Evolutionary conservation across 2,113 vertebrate species (phyloP), one percentile per base, ranked within the genome.

Genomic region (Anthoscopus minutus): DNA sequence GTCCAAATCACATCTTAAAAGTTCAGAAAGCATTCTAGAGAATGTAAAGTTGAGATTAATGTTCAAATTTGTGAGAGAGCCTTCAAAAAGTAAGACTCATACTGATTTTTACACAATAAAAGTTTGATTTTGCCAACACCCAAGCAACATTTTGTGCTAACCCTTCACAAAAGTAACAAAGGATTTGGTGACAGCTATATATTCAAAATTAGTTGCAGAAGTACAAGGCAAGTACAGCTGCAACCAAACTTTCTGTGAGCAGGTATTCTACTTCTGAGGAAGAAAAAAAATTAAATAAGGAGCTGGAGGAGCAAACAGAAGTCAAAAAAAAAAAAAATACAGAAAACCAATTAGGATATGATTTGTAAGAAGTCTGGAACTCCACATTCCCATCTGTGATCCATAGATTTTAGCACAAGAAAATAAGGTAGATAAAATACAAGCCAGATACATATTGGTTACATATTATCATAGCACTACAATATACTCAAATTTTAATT

Each of bases 341-440:
- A 13, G 45, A 85, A 87, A 87, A 84, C n/a, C 31, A 28, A 77
- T 54, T 77, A 25, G 47, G 84, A 67, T 54, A 81, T 38, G 57
- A 51, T 80, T 58, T 95, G 96, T 97, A 95, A 97, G 96, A 97
- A 61, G 51, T 62, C 70, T n/a, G n/a, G 42, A 80, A 44, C 35
- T 61, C 51, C 45, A 9, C 69, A 40, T 44, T 61, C 8, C 1
- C 48, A 81, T 10, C 60, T 84, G 24, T 13, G 31, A 70, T n/a
- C 28, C 44, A 50, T 12, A 58, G 16, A 57, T 53, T 37, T 53
- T 56, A 31, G 9, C 53, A 25, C n/a, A 64, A 31, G 15, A 48
- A n/a, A 37, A 17, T 33, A 40, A 47, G 30, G 13, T 14, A 33
- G 6, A 18, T 53, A n/a, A 57, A 81, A 73, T 64, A 6, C 25